Evolutionary conservation across 2,113 vertebrate genomes (phyloP).

Genomic region (Syngnathus floridae): DNA sequence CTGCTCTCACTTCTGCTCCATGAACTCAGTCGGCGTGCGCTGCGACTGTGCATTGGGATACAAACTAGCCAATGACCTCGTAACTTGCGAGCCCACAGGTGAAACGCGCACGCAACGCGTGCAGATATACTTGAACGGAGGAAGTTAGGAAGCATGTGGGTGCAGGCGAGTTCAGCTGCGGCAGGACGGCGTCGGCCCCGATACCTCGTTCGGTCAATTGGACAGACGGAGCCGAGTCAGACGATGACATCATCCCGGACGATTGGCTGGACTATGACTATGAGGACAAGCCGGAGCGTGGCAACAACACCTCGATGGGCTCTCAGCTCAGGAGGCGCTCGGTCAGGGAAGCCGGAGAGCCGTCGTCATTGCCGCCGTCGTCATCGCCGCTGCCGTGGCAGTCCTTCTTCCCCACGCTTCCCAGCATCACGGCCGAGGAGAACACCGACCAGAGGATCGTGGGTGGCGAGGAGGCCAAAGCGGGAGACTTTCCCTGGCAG

Average conservation of each 20-base stretch:
- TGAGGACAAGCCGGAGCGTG: too few species aligned
- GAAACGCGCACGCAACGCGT: not conserved
- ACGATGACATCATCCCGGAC: not conserved
- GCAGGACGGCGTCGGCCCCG: not conserved
- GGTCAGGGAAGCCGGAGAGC: not conserved
- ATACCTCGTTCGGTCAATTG: constrained; percentile 6
- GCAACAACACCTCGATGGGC: not conserved
- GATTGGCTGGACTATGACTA: constrained; percentile 1
- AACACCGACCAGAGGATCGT: too few species aligned
- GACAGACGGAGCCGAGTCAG: not conserved
- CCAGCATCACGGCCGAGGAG: constrained; percentile 11
- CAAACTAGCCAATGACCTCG: constrained; percentile 67
- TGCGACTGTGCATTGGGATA: constrained; percentile 84
- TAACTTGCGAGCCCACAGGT: constrained; percentile 80
- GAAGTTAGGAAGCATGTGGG: not conserved
- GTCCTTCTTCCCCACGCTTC: constrained; percentile 35
- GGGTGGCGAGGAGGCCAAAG: too few species aligned
- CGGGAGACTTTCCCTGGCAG: too few species aligned
- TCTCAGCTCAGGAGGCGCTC: not conserved
- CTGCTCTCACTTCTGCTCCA: constrained; percentile 83
- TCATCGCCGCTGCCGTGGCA: too few species aligned
- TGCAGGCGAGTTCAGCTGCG: constrained; percentile 7
- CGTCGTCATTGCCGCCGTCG: not conserved
- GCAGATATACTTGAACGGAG: not conserved
- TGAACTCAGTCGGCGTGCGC: constrained; percentile 38